Evolutionary conservation across 2,888 invertebrate genomes (phyloP).

Genomic region (Andrena flavipes): DNA sequence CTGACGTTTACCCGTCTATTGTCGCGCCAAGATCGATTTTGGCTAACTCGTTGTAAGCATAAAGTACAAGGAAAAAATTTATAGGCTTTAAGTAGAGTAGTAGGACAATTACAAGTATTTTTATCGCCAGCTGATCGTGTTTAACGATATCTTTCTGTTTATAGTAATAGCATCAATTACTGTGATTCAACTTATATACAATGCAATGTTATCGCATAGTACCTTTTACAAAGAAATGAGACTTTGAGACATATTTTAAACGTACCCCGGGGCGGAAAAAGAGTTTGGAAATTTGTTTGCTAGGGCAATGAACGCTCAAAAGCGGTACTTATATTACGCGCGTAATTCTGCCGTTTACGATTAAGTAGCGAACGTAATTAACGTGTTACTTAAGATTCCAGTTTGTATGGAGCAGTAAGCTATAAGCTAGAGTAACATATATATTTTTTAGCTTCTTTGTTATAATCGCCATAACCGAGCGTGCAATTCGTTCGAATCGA

Average conservation of each 20-base stretch:
- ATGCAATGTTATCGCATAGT: constrained; percentile 61
- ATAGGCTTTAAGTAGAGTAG: constrained; percentile 61
- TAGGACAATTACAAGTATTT: constrained; percentile 47
- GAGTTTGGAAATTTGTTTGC: constrained; percentile 34
- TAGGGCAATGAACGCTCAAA: constrained; percentile 58
- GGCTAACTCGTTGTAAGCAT: constrained; percentile 45
- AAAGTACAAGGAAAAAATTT: constrained; percentile 49
- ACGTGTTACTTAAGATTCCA: constrained; percentile 68
- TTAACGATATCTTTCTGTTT: constrained; percentile 45
- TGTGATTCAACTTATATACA: constrained; percentile 62
- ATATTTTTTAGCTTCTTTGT: constrained; percentile 69
- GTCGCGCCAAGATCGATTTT: constrained; percentile 35
- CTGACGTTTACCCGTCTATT: constrained; percentile 33
- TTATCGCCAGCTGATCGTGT: constrained; percentile 49
- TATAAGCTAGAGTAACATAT: constrained; percentile 74
- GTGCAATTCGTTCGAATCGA: constrained; percentile 31
- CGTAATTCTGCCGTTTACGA: constrained; percentile 55
- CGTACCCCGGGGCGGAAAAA: constrained; percentile 27
- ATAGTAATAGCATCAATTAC: constrained; percentile 55
- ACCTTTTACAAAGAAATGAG: constrained; percentile 44
- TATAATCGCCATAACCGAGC: constrained; percentile 53
- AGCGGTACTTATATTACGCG: constrained; percentile 63
- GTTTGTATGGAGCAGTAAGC: constrained; percentile 70
- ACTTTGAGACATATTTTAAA: constrained; percentile 62
- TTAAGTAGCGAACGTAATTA: constrained; percentile 60